Evolutionary conservation across 2,888 invertebrate species (phyloP), one percentile per base, ranked within the genome.

Genomic region (Cyaniris semiargus): DNA sequence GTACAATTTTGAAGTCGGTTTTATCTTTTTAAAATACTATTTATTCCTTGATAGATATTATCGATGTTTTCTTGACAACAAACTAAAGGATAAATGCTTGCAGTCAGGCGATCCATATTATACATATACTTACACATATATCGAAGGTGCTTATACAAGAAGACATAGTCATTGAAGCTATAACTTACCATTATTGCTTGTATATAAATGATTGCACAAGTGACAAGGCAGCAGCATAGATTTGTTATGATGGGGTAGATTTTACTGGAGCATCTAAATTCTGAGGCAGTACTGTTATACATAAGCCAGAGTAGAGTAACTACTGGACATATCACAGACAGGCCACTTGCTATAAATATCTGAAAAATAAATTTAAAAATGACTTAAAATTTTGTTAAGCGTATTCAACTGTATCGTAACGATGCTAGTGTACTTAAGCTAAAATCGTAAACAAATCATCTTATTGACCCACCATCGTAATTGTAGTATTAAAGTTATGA

Each of bases 121-220:
- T 7, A 34, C 8, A 34, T 5, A 34, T 34, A 34, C 34, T 3
- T n/a, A n/a, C n/a, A n/a, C n/a, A 3, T 38, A 38, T 8, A 38
- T 38, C 38, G 38, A 38, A 8, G 38, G 38, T 44, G 13, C 44
- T 56, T 58, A 58, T 8, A 21, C 21, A 23, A n/a, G n/a, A 80
- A 77, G 76, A 78, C 56, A 78, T n/a, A 58, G 44, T 21, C 10
- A 53, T 44, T 77, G 70, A 15, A 58, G 23, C 70, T 23, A 56
- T n/a, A n/a, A 81, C 92, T 92, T 87, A 96, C 96, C 93, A 95
- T 95, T 79, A 95, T 94, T 79, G 96, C 96, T 79, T 96, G 92
- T 85, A 96, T 94, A 85, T 96, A 96, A 70, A 96, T 94, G 21
- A 96, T 85, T 80, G 95, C 96, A 78, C 95, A 95, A 31, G 95